Conservation (phyloP, 2,888 invertebrate species). For the Sepiola atlantica region DNA sequence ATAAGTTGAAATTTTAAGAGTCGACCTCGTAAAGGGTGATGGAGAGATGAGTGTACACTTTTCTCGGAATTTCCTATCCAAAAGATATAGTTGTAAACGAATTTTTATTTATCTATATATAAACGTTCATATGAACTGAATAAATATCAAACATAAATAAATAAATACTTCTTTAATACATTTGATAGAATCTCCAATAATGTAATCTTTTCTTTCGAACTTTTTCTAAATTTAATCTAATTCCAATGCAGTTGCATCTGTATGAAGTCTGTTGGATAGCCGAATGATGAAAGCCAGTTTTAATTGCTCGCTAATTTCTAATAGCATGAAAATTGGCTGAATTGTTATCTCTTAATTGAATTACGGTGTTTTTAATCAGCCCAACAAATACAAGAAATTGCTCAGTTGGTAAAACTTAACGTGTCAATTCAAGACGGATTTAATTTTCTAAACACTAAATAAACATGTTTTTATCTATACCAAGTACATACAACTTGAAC, state of each 20-base stretch:
- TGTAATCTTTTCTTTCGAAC: background rate
- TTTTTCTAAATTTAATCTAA: background rate
- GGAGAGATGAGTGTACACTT: too few species aligned
- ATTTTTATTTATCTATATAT: too few species aligned
- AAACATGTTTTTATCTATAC: too few species aligned
- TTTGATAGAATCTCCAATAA: background rate
- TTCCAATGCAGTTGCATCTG: background rate
- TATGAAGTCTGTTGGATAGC: background rate
- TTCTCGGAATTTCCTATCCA: too few species aligned
- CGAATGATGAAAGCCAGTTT: background rate
- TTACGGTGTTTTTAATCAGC: background rate
- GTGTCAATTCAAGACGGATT: too few species aligned
- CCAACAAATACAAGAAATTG: background rate
- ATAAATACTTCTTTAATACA: background rate
- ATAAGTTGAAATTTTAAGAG: too few species aligned
- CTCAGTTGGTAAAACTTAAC: background rate
- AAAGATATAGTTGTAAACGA: too few species aligned
- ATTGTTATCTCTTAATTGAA: background rate
- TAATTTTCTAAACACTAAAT: too few species aligned
- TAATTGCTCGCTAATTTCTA: background rate
- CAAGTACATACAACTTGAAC: too few species aligned
- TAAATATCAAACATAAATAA: background rate
- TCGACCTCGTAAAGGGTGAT: too few species aligned
- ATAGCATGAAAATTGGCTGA: background rate
- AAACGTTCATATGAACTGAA: too few species aligned